A percentile compares a stretch with the other conserved stretches of the same genome.
These are phyloP conservation scores for Liolophura sinensis DNA, from an alignment of 1,140 invertebrate species.

Conservation along the genomic window DNA sequence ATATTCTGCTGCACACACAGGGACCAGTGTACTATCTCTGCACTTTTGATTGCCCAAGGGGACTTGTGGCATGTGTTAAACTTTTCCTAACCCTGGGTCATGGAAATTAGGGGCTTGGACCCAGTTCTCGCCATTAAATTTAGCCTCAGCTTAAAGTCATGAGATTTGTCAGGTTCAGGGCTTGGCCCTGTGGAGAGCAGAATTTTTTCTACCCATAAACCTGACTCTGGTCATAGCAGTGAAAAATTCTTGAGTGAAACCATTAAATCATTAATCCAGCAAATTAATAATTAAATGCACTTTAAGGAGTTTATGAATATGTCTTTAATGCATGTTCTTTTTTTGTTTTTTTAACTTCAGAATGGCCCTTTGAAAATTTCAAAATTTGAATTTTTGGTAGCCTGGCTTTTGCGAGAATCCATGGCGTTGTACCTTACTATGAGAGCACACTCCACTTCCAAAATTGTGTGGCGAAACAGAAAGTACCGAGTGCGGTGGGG, in stretches of 20 bases:
- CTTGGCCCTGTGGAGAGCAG: not conserved
- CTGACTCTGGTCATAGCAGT: too few species aligned
- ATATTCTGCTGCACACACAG: too few species aligned
- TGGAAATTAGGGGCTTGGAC: too few species aligned
- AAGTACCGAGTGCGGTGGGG: constrained; percentile 91
- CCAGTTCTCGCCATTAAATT: too few species aligned
- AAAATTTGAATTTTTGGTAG: constrained; percentile 92
- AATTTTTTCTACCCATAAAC: not conserved
- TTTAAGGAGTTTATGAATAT: constrained; percentile 5
- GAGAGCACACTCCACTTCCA: constrained; percentile 78
- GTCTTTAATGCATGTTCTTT: constrained; percentile 19
- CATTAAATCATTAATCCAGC: not conserved
- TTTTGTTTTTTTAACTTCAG: constrained; percentile 63
- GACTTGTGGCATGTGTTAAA: too few species aligned
- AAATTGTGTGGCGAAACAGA: constrained; percentile 89
- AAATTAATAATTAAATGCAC: not conserved
- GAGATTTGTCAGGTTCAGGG: not conserved
- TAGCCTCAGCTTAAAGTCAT: not conserved
- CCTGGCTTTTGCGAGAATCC: constrained; percentile 93
- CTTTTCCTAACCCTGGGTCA: too few species aligned
- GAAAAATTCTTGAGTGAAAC: not conserved
- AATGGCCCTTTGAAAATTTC: constrained; percentile 93
- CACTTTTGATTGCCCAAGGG: too few species aligned
- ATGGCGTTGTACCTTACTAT: constrained; percentile 87
- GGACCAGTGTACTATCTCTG: too few species aligned